These are phyloP conservation scores for Pluvianellus socialis DNA, from an alignment of 2,113 vertebrate species.

Conservation along the genomic window DNA sequence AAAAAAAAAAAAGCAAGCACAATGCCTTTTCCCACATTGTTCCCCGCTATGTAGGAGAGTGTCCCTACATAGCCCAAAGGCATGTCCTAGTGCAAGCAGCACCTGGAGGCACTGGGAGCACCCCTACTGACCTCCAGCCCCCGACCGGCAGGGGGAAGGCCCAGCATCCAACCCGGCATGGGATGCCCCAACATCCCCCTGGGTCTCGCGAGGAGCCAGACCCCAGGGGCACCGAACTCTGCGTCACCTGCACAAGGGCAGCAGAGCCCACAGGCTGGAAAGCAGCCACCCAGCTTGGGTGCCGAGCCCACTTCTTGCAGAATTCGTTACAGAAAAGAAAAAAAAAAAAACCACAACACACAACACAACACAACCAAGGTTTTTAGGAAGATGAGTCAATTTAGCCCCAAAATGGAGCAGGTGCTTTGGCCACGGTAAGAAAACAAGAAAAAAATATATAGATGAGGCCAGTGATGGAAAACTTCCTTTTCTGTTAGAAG, in stretches of 20 bases:
- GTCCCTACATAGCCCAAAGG: neutral
- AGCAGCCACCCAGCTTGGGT: neutral
- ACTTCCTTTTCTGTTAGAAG: neutral
- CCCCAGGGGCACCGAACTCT: neutral
- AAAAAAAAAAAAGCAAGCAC: neutral
- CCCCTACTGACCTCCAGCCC: neutral
- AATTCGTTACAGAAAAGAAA: neutral
- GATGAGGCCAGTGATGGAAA: neutral
- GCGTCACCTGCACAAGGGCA: fast-evolving
- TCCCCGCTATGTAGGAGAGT: fast-evolving
- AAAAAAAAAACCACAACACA: no score
- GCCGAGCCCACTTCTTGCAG: neutral
- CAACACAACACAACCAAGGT: neutral
- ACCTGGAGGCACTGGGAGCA: neutral
- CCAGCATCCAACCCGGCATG: neutral
- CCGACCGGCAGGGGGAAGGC: neutral
- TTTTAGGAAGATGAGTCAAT: constrained; percentile 31
- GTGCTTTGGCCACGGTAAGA: neutral
- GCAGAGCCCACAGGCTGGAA: neutral
- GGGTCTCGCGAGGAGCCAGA: neutral
- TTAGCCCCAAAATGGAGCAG: neutral
- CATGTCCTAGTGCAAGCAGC: neutral
- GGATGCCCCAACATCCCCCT: neutral
- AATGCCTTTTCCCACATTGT: neutral
- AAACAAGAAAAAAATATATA: neutral